A percentile compares a stretch with the other conserved stretches of the same genome.
phyloP scores from a whole-genome alignment of 2,888 invertebrate genomes.

The Panzeria rudis region DNA sequence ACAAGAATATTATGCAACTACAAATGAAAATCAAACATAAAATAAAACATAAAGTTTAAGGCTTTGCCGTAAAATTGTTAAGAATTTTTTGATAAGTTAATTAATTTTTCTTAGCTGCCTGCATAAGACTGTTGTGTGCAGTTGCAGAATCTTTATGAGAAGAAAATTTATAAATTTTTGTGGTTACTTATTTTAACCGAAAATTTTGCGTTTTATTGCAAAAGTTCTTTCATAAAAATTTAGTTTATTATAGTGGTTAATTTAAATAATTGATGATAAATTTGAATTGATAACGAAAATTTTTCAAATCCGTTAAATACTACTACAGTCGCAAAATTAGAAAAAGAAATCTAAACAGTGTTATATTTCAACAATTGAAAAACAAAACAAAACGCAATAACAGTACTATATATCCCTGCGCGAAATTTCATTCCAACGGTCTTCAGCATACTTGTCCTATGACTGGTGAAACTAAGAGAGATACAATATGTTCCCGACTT shows the following conservation, averaged over 20 bases:
- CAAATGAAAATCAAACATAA: constrained; percentile 5
- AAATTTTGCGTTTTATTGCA: background rate
- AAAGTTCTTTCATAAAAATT: constrained; percentile 13
- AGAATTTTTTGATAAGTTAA: constrained; percentile 42
- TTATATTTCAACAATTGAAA: too few relatives aligned
- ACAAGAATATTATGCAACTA: background rate
- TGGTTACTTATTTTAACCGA: constrained; percentile 23
- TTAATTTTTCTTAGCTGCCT: constrained; percentile 29
- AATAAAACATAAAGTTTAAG: constrained; percentile 18
- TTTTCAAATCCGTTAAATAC: background rate
- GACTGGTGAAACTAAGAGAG: too few relatives aligned
- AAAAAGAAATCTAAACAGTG: too few relatives aligned
- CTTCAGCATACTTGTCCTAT: too few relatives aligned
- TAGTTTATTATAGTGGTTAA: background rate
- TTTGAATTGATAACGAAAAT: constrained; percentile 14
- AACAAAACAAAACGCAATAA: too few relatives aligned
- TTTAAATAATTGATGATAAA: constrained; percentile 7
- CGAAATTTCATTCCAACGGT: too few relatives aligned
- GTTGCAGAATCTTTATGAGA: background rate
- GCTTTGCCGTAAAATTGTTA: constrained; percentile 24
- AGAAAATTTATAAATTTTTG: constrained; percentile 17
- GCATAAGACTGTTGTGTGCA: background rate
- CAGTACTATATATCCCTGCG: too few relatives aligned
- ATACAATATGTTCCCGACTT: too few relatives aligned
- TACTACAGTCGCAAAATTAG: too few relatives aligned